Evolutionary conservation across 2,888 invertebrate species (phyloP).

Genomic region (Sepiola atlantica): DNA sequence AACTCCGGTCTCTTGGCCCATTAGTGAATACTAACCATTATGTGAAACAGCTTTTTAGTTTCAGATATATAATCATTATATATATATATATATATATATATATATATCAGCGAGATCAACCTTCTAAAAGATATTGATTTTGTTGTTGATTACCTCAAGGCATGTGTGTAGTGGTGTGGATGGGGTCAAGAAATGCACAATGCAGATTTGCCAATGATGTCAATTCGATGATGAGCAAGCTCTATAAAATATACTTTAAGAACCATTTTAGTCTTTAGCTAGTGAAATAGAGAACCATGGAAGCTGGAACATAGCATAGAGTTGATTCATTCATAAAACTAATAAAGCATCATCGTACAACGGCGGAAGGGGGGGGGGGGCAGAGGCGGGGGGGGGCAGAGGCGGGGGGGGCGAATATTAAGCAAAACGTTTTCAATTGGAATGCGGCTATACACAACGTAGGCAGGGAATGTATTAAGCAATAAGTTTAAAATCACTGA

Average conservation of each 20-base stretch:
- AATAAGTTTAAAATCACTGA: neutral
- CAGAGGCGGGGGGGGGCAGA: too few relatives aligned
- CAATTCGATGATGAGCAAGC: neutral
- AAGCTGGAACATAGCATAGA: neutral
- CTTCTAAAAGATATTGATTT: neutral
- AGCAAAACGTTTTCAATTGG: neutral
- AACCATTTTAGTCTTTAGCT: neutral
- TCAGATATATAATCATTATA: too few relatives aligned
- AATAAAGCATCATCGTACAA: neutral
- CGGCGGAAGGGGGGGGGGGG: too few relatives aligned
- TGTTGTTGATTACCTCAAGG: neutral
- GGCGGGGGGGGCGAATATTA: neutral
- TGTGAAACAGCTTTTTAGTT: too few relatives aligned
- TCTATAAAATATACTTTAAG: neutral
- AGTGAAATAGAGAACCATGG: neutral
- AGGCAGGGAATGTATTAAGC: neutral
- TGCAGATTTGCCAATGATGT: neutral
- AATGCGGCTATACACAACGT: neutral
- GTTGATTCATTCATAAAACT: neutral
- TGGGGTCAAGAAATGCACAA: neutral
- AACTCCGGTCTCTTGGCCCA: too few relatives aligned
- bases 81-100: neutral
- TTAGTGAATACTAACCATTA: too few relatives aligned
- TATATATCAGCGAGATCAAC: neutral
- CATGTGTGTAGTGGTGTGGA: neutral